Evolutionary conservation across 2,888 invertebrate species (phyloP).

Genomic region (Carterocephalus palaemon): DNA sequence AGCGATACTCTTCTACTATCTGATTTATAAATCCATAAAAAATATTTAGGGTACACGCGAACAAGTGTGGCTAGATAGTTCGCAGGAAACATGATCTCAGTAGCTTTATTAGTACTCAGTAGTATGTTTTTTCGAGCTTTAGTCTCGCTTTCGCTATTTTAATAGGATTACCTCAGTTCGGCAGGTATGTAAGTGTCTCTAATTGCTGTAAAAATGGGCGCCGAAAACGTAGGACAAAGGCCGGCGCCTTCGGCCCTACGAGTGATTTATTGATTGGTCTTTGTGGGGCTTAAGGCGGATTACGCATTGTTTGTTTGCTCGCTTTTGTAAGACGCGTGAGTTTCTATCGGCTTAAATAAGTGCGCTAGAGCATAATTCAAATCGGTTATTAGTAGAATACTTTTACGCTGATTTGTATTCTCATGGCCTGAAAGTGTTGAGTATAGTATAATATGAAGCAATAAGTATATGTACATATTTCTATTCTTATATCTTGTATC

Average conservation of each 20-base stretch:
- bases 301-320: constrained; percentile 64
- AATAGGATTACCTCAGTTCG: constrained; percentile 71
- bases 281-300: constrained; percentile 62
- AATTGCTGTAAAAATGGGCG: constrained; percentile 76
- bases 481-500: no score
- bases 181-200: constrained; percentile 77
- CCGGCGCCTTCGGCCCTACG: constrained; percentile 64
- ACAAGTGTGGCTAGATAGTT: no score
- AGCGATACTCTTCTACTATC: no score
- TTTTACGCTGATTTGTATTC: no score
- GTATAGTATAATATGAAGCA: no score
- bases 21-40: no score
- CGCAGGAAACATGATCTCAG: constrained; percentile 12
- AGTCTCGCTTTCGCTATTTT: constrained; percentile 38
- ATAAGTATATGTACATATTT: no score
- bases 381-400: no score
- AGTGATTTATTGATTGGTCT: constrained; percentile 75
- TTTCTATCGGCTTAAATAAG: constrained; percentile 9
- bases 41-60: no score
- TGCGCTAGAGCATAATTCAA: no score
- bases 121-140: constrained; percentile 20
- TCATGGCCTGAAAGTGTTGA: no score
- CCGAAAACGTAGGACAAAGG: constrained; percentile 64
- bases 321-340: constrained; percentile 44
- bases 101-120: constrained; percentile 17